Conservation (phyloP, 2,888 invertebrate species). For the Cartodere bifasciata region DNA sequence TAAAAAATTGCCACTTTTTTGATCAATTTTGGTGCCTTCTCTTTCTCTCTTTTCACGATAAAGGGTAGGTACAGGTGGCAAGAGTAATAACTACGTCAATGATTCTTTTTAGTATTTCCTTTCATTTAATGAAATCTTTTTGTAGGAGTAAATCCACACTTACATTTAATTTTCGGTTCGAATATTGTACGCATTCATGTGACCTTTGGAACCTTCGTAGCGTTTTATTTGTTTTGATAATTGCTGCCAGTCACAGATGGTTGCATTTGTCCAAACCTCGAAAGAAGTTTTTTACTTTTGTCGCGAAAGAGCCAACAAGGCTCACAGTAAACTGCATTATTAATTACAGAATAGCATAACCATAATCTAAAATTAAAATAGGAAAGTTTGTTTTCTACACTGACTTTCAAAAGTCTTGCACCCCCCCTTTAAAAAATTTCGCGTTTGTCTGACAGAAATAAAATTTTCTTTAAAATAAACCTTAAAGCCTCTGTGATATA, state of each 20-base stretch:
- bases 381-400: too few species aligned
- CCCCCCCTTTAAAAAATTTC: too few species aligned
- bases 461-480: too few species aligned
- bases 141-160: slow-evolving; percentile 4
- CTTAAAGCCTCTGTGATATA: too few species aligned
- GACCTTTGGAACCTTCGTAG: slow-evolving; percentile 4
- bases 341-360: slow-evolving; percentile 13
- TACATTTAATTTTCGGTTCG: slow-evolving; percentile 4
- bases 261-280: slow-evolving; percentile 7
- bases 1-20: not conserved
- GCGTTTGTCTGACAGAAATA: too few species aligned
- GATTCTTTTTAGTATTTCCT: slow-evolving; percentile 9
- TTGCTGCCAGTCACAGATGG: slow-evolving; percentile 8
- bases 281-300: slow-evolving; percentile 1
- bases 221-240: slow-evolving; percentile 9
- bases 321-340: slow-evolving; percentile 12
- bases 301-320: slow-evolving; percentile 14
- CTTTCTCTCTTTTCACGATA: slow-evolving; percentile 8
- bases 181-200: slow-evolving; percentile 6
- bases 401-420: too few species aligned
- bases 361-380: too few species aligned
- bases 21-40: not conserved
- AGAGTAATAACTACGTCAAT: slow-evolving; percentile 10
- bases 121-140: slow-evolving; percentile 8
- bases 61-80: slow-evolving; percentile 8